These are phyloP conservation scores for Actenoides lindsayi DNA, from an alignment of 2,113 vertebrate species.

Conservation along the genomic window DNA sequence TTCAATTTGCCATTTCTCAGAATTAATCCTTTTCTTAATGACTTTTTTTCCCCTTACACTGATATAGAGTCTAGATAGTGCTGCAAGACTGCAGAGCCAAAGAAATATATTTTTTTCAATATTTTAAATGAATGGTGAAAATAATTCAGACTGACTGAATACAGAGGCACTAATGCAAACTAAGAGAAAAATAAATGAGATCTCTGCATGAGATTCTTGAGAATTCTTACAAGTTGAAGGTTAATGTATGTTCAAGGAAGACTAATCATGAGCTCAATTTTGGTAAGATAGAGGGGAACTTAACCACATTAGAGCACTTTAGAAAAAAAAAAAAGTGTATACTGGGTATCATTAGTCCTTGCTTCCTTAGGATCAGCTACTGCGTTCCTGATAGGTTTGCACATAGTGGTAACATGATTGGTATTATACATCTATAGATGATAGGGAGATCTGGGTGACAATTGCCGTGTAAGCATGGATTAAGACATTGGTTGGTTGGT, in stretches of 20 bases:
- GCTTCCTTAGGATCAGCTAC: neutral
- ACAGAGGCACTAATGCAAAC: neutral
- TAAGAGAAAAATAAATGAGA: neutral
- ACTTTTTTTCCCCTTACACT: neutral
- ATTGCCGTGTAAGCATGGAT: neutral
- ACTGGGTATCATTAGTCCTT: neutral
- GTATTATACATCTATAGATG: too few relatives aligned
- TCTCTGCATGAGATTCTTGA: neutral
- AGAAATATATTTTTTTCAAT: neutral
- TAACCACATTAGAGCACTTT: neutral
- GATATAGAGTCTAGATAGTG: neutral
- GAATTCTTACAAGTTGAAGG: neutral
- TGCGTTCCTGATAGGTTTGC: neutral
- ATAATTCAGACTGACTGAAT: neutral
- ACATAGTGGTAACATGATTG: neutral
- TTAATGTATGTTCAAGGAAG: neutral
- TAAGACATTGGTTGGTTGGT: fast-evolving
- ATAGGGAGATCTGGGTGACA: neutral
- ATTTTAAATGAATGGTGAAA: neutral
- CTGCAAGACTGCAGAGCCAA: neutral
- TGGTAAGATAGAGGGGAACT: neutral
- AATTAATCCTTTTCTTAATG: slow-evolving; percentile 9
- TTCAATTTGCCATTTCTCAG: neutral
- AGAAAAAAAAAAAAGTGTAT: neutral
- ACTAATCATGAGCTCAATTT: neutral